These are phyloP conservation scores for Taenioides sp. DNA, from an alignment of 2,797 vertebrate species.

Conservation along the genomic window DNA sequence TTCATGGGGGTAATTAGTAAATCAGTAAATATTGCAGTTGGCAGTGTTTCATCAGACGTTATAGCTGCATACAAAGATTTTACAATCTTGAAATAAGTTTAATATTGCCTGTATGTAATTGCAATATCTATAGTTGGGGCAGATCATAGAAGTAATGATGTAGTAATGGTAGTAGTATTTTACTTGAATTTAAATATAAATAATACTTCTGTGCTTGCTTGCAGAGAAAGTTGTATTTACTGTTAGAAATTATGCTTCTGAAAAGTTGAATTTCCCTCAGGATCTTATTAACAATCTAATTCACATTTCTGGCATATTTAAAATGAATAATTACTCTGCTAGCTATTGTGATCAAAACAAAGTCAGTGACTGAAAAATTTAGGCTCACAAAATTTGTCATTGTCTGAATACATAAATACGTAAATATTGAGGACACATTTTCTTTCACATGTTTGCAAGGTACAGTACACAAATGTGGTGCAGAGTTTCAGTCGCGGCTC, in stretches of 20 bases:
- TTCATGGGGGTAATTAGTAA: too few species aligned
- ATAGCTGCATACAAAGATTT: too few species aligned
- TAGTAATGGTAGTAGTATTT: too few species aligned
- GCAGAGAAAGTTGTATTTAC: background rate
- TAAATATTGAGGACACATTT: background rate
- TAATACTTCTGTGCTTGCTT: background rate
- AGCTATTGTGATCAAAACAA: background rate
- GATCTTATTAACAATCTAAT: background rate
- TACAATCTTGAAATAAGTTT: too few species aligned
- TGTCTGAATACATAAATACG: background rate
- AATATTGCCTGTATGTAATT: too few species aligned
- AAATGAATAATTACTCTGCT: background rate
- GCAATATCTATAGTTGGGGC: too few species aligned
- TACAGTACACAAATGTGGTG: too few species aligned
- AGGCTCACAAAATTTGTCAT: background rate
- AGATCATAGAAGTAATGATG: too few species aligned
- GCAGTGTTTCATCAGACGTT: too few species aligned
- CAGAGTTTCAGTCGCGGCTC: too few species aligned
- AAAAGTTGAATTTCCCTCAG: background rate
- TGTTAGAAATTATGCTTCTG: background rate
- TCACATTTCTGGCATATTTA: background rate
- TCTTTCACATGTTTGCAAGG: too few species aligned
- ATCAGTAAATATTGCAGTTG: too few species aligned
- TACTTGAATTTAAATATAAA: background rate
- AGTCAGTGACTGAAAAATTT: background rate